Conservation (phyloP, 2,888 invertebrate genomes). For the Drosophila subquinaria region DNA sequence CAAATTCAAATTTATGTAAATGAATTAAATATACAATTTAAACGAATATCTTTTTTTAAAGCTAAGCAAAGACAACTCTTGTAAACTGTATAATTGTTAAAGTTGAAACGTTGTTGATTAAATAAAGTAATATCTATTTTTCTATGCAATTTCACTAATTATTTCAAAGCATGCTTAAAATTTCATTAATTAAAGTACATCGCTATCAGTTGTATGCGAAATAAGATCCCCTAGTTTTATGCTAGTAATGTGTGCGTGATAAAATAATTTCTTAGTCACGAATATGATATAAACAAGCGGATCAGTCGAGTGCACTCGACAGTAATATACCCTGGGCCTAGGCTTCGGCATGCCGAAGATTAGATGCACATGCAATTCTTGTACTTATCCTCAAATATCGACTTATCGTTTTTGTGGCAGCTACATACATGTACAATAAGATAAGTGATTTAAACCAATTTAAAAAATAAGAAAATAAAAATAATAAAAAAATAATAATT, state of each 20-base stretch:
- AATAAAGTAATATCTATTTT: conserved; percentile 55
- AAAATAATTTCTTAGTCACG: background rate
- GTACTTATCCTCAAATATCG: too few relatives aligned
- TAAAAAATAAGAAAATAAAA: too few relatives aligned
- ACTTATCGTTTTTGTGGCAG: too few relatives aligned
- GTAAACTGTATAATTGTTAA: conserved; percentile 35
- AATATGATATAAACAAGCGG: too few relatives aligned
- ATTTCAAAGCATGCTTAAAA: background rate
- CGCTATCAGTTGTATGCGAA: conserved; percentile 13
- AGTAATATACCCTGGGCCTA: too few relatives aligned
- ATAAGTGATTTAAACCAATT: too few relatives aligned
- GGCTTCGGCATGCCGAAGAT: too few relatives aligned
- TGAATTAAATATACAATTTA: background rate
- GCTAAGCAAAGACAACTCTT: conserved; percentile 38
- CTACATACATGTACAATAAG: too few relatives aligned
- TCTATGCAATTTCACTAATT: conserved; percentile 6
- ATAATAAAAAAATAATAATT: too few relatives aligned
- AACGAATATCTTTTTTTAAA: conserved; percentile 13
- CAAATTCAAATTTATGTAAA: background rate
- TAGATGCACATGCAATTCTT: too few relatives aligned
- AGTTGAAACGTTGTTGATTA: conserved; percentile 33
- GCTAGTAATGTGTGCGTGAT: background rate
- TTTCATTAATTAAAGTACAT: conserved; percentile 4
- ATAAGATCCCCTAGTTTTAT: background rate
- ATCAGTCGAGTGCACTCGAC: too few relatives aligned